Base-by-base conservation (phyloP, 92 coral and sea anemone species). In the Palythoa grandis region DNA sequence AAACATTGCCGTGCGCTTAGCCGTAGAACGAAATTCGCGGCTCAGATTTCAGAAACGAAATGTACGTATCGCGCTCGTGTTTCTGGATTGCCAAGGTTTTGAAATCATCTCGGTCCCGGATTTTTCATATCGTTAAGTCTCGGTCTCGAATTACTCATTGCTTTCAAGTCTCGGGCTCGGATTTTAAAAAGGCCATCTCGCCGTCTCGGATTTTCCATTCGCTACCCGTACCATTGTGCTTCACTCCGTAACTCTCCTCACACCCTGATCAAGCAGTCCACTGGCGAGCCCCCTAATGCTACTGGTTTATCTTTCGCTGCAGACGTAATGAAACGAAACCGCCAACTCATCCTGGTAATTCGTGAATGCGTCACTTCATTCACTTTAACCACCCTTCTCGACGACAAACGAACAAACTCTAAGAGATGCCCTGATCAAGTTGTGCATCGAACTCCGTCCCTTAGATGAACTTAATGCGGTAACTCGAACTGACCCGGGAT, bases 381-480 rank as follows among this genome's bases (percentile, higher is more conserved):
- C 35, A 29, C 35, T 29, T 29, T 29, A 29, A 29, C 35, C 35
- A 1, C 35, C 35, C 35, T 29, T 29, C 35, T 29, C 35, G 35
- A 29, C 35, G 87, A 90, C 69, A 88, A 92, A 50, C 72, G 85
- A 40, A 86, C 19, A 38, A 60, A 61, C 92, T 0, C 65, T 92
- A 19, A 88, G 90, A 16, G 87, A 92, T 50, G 93, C 88, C 63
- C 82, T 89, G 5, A 75, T 78, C 20, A 61, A 52, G 40, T 82
- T 89, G 22, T 87, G 89, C 89, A 72, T 92, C 77, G 89, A 87
- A 25, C 17, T 92, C n/a, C 89, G 89, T 75, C 91, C 95, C 8
- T 4, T 65, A 11, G 70, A 65, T 20, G 70, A 25, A 7, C 37
- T 11, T 2, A 1, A 29, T 9, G 5, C 72, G 2, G 22, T 67